Percentiles rank a stretch among this genome's conserved stretches.
Conservation (phyloP, 2,113 vertebrate species). For the Meleagris gallopavo region DNA sequence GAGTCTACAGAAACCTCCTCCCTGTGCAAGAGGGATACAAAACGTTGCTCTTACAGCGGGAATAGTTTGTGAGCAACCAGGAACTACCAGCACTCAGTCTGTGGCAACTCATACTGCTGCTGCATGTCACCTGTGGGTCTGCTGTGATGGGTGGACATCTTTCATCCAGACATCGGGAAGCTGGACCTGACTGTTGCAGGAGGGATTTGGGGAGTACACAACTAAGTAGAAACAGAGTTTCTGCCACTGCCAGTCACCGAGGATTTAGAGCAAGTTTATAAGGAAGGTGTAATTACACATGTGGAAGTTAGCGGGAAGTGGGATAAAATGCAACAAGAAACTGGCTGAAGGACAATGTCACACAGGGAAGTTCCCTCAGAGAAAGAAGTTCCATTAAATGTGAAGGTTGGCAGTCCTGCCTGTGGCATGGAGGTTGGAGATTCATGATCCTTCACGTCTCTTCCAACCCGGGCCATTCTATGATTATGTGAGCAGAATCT, state of each 20-base stretch:
- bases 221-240: neutral
- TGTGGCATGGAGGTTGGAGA: too few species aligned
- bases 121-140: neutral
- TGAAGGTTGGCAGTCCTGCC: too few species aligned
- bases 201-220: neutral
- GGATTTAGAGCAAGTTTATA: neutral
- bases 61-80: neutral
- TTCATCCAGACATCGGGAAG: fast-evolving
- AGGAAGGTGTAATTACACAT: neutral
- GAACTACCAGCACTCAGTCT: neutral
- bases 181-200: neutral
- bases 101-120: neutral
- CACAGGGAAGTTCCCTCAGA: fast-evolving
- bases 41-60: neutral
- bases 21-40: neutral
- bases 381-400: neutral
- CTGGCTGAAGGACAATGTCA: neutral
- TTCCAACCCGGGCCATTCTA: too few species aligned
- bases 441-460: too few species aligned
- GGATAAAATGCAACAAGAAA: neutral
- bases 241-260: neutral
- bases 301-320: neutral
- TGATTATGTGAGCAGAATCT: neutral
- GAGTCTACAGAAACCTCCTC: neutral
- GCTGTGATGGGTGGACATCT: neutral